phyloP scores from a whole-genome alignment of 2,797 vertebrate species.

The Buceros bicornis region DNA sequence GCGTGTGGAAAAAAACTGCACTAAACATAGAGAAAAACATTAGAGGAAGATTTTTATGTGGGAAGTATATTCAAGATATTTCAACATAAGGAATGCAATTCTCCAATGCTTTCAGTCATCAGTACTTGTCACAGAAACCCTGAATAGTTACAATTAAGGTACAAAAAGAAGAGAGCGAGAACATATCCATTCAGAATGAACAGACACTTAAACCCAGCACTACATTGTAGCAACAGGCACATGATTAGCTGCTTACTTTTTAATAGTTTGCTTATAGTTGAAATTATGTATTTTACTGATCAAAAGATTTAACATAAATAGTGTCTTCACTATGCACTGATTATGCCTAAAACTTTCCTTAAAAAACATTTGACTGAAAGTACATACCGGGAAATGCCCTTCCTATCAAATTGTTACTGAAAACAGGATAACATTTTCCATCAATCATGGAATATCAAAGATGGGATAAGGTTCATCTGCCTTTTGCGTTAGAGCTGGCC shows the following conservation, averaged over 20 bases:
- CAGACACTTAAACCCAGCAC: neutral
- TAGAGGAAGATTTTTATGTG: neutral
- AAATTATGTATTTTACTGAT: neutral
- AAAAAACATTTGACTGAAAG: neutral
- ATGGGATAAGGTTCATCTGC: neutral
- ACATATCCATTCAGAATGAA: neutral
- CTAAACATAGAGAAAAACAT: neutral
- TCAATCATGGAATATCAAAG: neutral
- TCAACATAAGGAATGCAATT: neutral
- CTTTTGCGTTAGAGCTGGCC: neutral
- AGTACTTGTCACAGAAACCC: neutral
- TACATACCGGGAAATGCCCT: neutral
- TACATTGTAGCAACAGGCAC: neutral
- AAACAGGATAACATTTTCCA: neutral
- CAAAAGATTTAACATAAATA: neutral
- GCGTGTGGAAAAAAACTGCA: accelerated
- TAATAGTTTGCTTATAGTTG: neutral
- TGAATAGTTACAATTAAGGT: neutral
- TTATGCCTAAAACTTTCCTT: neutral
- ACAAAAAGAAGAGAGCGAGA: neutral
- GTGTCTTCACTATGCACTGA: neutral
- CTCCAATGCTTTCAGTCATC: neutral
- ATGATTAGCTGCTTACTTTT: neutral
- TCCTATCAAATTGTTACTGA: neutral
- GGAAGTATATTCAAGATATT: neutral